Conservation (phyloP, 2,888 invertebrate genomes). For the Pyrrhosoma nymphula region DNA sequence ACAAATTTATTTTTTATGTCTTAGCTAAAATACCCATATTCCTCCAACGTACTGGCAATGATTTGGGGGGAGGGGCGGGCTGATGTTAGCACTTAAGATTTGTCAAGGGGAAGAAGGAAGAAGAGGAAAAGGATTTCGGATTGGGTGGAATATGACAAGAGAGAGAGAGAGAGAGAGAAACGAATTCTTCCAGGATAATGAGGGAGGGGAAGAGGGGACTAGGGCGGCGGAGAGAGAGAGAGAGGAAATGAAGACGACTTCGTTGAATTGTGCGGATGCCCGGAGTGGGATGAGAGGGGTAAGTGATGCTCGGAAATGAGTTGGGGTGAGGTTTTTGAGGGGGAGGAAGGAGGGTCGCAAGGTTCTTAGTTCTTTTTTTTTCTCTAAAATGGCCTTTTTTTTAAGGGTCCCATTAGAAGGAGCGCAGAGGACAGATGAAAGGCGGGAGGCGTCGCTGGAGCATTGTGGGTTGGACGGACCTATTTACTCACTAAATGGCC, state of each 20-base stretch:
- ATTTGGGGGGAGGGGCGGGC: no score
- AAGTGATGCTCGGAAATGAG: not conserved
- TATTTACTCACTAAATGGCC: slow-evolving; percentile 24
- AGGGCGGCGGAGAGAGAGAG: not conserved
- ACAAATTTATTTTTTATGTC: no score
- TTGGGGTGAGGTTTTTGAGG: not conserved
- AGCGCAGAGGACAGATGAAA: not conserved
- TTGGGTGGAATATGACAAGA: not conserved
- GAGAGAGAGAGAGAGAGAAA: not conserved
- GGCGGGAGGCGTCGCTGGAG: not conserved
- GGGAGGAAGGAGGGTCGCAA: not conserved
- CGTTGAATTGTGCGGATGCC: not conserved
- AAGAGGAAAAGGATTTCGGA: not conserved
- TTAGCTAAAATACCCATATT: no score
- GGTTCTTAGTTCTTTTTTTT: not conserved
- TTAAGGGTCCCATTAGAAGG: not conserved
- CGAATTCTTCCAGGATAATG: not conserved
- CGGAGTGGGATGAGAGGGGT: not conserved
- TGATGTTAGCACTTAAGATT: no score
- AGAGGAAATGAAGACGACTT: slow-evolving; percentile 9
- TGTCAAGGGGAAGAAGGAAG: not conserved
- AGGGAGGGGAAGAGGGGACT: not conserved
- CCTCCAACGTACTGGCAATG: no score
- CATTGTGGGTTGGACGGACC: not conserved
- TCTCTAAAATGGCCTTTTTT: not conserved